Conservation (phyloP, 2,113 vertebrate genomes). For the Myodes glareolus region DNA sequence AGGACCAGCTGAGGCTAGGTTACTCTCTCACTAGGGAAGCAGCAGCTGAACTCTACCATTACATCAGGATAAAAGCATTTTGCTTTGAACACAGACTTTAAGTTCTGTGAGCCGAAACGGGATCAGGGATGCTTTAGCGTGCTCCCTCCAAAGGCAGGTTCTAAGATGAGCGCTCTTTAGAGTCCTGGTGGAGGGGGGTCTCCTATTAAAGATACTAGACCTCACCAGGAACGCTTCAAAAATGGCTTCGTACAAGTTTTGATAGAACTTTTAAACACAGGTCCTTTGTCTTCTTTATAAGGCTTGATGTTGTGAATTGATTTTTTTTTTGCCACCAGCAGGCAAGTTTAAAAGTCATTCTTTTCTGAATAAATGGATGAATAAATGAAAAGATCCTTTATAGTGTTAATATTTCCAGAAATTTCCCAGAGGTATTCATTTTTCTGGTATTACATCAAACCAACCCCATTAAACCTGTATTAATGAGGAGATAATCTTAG, state of each 20-base stretch:
- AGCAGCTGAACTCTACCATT: neutral
- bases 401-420: constrained; percentile 21
- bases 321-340: constrained; percentile 17
- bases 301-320: constrained; percentile 65
- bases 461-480: constrained; percentile 60
- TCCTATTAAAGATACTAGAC: constrained; percentile 47
- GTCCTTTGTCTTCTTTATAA: constrained; percentile 54
- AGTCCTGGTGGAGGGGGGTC: neutral
- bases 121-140: neutral
- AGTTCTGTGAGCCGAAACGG: constrained; percentile 41
- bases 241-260: constrained; percentile 65
- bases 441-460: constrained; percentile 68
- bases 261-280: constrained; percentile 45
- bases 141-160: constrained; percentile 1
- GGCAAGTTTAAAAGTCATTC: constrained; percentile 59
- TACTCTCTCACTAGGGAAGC: neutral
- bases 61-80: constrained; percentile 32
- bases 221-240: constrained; percentile 73
- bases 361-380: constrained; percentile 50
- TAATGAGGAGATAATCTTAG: constrained; percentile 56
- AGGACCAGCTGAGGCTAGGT: constrained; percentile 15
- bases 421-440: constrained; percentile 53
- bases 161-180: constrained; percentile 27
- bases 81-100: neutral
- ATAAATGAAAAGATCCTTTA: constrained; percentile 54